phyloP scores from a whole-genome alignment of 30 jellyfish, hydroid and myxozoan species.

The Sanderia malayensis region DNA sequence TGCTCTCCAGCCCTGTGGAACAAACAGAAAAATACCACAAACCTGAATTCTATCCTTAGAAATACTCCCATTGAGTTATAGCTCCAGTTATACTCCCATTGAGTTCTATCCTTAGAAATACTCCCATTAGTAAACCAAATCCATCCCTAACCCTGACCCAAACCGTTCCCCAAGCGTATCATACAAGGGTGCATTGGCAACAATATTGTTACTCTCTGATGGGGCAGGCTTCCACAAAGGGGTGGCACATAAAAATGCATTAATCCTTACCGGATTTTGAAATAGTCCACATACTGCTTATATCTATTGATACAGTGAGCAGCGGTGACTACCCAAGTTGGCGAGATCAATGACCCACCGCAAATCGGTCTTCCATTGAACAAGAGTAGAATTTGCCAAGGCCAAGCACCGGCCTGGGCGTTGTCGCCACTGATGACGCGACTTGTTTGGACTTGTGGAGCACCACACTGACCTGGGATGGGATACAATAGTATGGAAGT shows the following conservation, averaged over 20 bases:
- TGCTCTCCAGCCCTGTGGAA: conserved; percentile 64
- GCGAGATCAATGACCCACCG: conserved; percentile 57
- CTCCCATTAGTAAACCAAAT: too few species aligned
- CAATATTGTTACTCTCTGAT: too few species aligned
- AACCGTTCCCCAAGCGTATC: too few species aligned
- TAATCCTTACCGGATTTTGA: not conserved
- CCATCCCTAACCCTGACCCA: too few species aligned
- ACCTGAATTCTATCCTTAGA: too few species aligned
- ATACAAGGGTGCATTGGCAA: too few species aligned
- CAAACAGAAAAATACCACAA: too few species aligned
- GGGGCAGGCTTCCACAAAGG: too few species aligned
- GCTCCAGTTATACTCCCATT: too few species aligned
- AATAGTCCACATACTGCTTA: not conserved
- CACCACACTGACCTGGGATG: conserved; percentile 3
- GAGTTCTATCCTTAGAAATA: too few species aligned
- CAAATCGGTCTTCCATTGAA: conserved; percentile 32
- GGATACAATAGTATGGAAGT: too few species aligned
- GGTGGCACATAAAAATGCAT: not conserved
- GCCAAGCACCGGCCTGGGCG: conserved; percentile 58
- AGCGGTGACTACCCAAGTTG: conserved; percentile 67
- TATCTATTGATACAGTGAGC: conserved; percentile 54
- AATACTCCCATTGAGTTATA: too few species aligned
- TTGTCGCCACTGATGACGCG: conserved; percentile 12
- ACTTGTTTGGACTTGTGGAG: not conserved
- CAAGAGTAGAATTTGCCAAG: conserved; percentile 48